Conservation (phyloP, 2,888 invertebrate species). For the Dexiosoma caninum region DNA sequence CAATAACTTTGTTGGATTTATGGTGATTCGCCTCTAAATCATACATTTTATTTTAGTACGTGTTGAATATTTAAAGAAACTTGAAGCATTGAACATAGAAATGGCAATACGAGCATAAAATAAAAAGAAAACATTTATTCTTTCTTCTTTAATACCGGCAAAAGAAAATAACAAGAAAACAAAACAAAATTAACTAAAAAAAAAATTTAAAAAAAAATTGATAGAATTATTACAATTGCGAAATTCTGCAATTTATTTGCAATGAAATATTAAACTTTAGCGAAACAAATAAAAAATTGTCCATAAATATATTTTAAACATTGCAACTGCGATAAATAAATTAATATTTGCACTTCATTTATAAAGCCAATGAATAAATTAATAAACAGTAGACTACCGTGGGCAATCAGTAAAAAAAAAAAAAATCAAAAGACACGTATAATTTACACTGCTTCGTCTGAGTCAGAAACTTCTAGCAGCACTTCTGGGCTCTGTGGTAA, state of each 20-base stretch:
- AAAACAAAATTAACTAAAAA: too few relatives aligned
- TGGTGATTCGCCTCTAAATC: neutral
- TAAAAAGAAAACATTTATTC: neutral
- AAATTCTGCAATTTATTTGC: neutral
- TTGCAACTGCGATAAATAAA: too few relatives aligned
- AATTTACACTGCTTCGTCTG: too few relatives aligned
- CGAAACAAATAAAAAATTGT: neutral
- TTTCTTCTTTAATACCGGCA: neutral
- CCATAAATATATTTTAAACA: too few relatives aligned
- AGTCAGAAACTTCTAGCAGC: too few relatives aligned
- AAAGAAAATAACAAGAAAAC: too few relatives aligned
- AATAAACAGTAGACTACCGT: too few relatives aligned
- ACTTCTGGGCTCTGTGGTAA: too few relatives aligned
- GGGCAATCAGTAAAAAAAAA: too few relatives aligned
- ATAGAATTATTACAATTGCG: neutral
- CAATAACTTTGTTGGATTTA: neutral
- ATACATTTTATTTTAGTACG: constrained; percentile 3
- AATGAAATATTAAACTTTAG: neutral
- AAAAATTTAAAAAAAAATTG: neutral
- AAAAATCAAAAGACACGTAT: too few relatives aligned
- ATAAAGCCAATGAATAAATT: too few relatives aligned
- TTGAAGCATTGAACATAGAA: constrained; percentile 35
- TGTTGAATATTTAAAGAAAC: constrained; percentile 23
- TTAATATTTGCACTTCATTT: too few relatives aligned
- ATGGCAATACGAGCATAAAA: constrained; percentile 35